These are phyloP conservation scores for Euborellia annulipes DNA, from an alignment of 1,140 invertebrate species.

Conservation along the genomic window DNA sequence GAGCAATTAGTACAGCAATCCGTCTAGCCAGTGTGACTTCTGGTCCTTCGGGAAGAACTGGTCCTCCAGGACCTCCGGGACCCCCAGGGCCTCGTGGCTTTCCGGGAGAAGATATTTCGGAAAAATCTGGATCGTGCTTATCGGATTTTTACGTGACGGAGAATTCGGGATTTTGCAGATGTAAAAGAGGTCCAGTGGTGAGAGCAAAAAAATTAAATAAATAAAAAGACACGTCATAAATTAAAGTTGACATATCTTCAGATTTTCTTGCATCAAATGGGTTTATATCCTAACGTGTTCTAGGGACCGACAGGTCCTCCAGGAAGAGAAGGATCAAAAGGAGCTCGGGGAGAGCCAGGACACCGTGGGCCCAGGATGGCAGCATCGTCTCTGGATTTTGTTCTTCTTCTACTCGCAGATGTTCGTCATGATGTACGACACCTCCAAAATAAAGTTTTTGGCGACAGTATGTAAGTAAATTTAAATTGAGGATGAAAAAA, in stretches of 20 bases:
- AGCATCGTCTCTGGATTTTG: conserved; percentile 39
- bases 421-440: conserved; percentile 42
- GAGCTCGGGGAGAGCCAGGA: conserved; percentile 35
- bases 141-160: neutral
- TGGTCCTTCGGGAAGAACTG: conserved; percentile 30
- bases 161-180: conserved; percentile 30
- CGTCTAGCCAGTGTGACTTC: conserved; percentile 36
- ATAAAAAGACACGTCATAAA: too few relatives aligned
- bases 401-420: conserved; percentile 42
- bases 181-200: conserved; percentile 40
- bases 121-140: too few relatives aligned
- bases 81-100: conserved; percentile 26
- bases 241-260: too few relatives aligned
- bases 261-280: too few relatives aligned
- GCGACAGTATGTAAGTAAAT: conserved; percentile 33
- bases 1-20: conserved; percentile 37
- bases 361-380: conserved; percentile 37
- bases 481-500: too few relatives aligned
- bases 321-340: conserved; percentile 40
- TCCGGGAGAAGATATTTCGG: conserved; percentile 18
- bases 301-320: conserved; percentile 40
- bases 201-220: too few relatives aligned
- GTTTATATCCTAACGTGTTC: conserved; percentile 9
- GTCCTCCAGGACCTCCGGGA: conserved; percentile 28
- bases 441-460: conserved; percentile 39